phyloP scores from a whole-genome alignment of 2,797 vertebrate species.

The Astyanax mexicanus region DNA sequence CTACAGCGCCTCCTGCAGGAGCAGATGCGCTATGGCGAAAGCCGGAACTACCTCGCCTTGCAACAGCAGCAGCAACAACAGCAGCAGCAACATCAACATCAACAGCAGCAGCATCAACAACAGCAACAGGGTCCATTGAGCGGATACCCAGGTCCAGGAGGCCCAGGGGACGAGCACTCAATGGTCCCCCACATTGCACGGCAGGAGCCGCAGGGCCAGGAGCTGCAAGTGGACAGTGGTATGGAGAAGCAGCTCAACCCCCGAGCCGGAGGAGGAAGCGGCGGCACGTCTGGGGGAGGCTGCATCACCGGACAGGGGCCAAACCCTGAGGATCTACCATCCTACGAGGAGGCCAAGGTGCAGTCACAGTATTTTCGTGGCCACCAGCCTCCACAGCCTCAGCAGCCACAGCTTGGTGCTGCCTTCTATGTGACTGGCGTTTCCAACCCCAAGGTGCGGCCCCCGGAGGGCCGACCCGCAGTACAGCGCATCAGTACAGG shows the following conservation, averaged over 20 bases:
- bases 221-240: constrained; percentile 93
- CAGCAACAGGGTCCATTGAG: constrained; percentile 59
- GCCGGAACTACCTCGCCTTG: constrained; percentile 89
- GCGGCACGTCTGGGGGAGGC: constrained; percentile 80
- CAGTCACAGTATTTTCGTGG: constrained; percentile 97
- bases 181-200: constrained; percentile 91
- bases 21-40: constrained; percentile 93
- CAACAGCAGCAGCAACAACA: constrained; percentile 78
- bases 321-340: constrained; percentile 92
- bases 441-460: constrained; percentile 68
- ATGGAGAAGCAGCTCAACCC: constrained; percentile 92
- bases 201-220: constrained; percentile 98
- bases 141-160: constrained; percentile 77
- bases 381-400: constrained; percentile 71
- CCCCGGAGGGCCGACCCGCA: constrained; percentile 90
- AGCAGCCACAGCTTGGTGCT: constrained; percentile 81
- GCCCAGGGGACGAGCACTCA: constrained; percentile 84
- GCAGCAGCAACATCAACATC: constrained; percentile 70
- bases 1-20: constrained; percentile 98
- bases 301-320: constrained; percentile 72
- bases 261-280: constrained; percentile 73
- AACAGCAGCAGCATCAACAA: constrained; percentile 65
- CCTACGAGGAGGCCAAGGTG: constrained; percentile 98
- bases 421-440: constrained; percentile 94
- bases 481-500: constrained; percentile 90